These are phyloP conservation scores for Aporophyla lueneburgensis DNA, from an alignment of 2,888 invertebrate species.

Conservation along the genomic window DNA sequence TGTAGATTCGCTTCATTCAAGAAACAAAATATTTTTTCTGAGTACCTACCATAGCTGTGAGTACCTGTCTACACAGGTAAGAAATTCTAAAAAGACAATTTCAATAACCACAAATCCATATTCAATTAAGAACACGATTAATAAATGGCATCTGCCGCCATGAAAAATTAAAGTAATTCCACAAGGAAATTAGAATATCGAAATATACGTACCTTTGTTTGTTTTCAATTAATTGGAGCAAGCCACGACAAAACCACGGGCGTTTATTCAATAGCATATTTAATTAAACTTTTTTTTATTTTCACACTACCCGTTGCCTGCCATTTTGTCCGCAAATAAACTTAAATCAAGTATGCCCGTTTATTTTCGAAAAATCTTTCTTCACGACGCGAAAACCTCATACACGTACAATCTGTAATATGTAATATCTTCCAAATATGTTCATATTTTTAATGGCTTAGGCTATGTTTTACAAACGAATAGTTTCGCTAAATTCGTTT, in stretches of 20 bases:
- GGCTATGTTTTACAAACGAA: no score
- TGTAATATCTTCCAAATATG: neutral
- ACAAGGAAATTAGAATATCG: conserved; percentile 48
- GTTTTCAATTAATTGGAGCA: conserved; percentile 50
- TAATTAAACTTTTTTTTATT: conserved; percentile 25
- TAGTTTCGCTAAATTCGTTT: no score
- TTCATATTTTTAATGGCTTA: no score
- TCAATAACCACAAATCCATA: conserved; percentile 32
- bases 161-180: conserved; percentile 45
- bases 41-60: no score
- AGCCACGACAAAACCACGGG: conserved; percentile 34
- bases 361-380: neutral
- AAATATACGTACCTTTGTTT: conserved; percentile 43
- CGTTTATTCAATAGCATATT: conserved; percentile 29
- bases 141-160: conserved; percentile 28
- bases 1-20: no score
- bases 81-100: neutral
- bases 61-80: neutral
- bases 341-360: neutral
- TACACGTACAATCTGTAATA: no score
- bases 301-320: neutral
- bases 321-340: conserved; percentile 4
- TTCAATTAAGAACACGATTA: conserved; percentile 35
- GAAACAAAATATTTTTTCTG: no score
- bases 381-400: no score